A percentile compares a stretch with the other conserved stretches of the same genome.
phyloP scores from a whole-genome alignment of 2,797 vertebrate species.

The Siniperca obscura region DNA sequence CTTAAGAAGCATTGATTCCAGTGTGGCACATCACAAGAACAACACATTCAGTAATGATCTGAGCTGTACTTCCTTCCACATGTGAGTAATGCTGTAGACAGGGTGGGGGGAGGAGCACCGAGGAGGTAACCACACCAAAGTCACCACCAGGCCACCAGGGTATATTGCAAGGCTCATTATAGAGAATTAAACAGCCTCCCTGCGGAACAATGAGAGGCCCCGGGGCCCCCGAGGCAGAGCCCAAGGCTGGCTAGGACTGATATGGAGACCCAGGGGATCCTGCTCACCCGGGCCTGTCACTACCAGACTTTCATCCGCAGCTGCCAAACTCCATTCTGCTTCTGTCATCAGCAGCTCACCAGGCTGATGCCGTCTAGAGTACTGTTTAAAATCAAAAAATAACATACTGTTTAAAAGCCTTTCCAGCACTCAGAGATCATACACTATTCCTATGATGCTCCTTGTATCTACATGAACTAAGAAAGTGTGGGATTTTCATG shows the following conservation, averaged over 20 bases:
- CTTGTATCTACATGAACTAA: neutral
- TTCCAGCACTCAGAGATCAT: neutral
- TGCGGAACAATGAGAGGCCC: conserved; percentile 76
- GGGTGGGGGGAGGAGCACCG: conserved; percentile 32
- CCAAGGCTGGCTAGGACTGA: conserved; percentile 78
- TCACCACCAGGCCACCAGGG: conserved; percentile 66
- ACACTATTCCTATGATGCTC: neutral
- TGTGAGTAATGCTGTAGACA: conserved; percentile 38
- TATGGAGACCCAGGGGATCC: conserved; percentile 79
- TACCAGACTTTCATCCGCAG: conserved; percentile 62
- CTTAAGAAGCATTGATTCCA: neutral
- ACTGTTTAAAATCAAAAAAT: conserved; percentile 13
- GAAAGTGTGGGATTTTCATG: neutral
- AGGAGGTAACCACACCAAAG: conserved; percentile 63
- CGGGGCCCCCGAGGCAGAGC: conserved; percentile 68
- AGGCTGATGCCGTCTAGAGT: neutral
- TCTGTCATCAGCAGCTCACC: conserved; percentile 30
- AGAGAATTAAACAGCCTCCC: conserved; percentile 79
- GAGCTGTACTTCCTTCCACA: conserved; percentile 33
- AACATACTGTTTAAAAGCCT: neutral
- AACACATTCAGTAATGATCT: conserved; percentile 5
- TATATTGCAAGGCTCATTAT: conserved; percentile 78
- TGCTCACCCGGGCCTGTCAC: conserved; percentile 62
- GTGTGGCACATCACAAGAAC: neutral
- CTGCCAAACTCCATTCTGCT: conserved; percentile 63